A percentile compares a stretch with the other conserved stretches of the same genome.
phyloP scores from a whole-genome alignment of 2,888 invertebrate species.

The Drosophila incognita region DNA sequence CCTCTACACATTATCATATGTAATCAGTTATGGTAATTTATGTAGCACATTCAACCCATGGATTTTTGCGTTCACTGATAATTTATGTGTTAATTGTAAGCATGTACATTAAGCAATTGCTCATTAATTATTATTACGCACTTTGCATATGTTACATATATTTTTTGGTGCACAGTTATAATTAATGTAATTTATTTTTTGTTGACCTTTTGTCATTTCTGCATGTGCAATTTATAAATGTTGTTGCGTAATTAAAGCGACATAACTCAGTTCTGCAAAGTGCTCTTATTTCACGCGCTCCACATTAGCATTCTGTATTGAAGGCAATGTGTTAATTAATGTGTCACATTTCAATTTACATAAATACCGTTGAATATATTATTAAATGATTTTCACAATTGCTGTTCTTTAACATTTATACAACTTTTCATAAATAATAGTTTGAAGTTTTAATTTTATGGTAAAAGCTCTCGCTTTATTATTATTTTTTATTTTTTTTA shows the following conservation, averaged over 20 bases:
- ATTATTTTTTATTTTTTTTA: background rate
- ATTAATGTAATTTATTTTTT: conserved; percentile 34
- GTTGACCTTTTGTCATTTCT: too few relatives aligned
- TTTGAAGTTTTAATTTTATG: background rate
- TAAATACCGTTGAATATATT: conserved; percentile 12
- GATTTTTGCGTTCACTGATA: conserved; percentile 7
- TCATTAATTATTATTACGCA: conserved; percentile 53
- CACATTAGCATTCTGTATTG: conserved; percentile 7
- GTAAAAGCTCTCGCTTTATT: background rate
- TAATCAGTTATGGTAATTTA: conserved; percentile 12
- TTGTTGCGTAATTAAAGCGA: conserved; percentile 57
- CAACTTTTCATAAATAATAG: background rate
- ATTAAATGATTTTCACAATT: conserved; percentile 6
- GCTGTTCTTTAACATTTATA: background rate
- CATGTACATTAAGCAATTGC: conserved; percentile 49
- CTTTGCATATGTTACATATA: conserved; percentile 32
- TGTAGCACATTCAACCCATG: conserved; percentile 12
- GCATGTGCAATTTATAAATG: conserved; percentile 33
- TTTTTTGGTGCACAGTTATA: conserved; percentile 22
- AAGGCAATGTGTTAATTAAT: conserved; percentile 58
- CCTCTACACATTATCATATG: background rate
- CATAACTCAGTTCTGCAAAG: conserved; percentile 61
- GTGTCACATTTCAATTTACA: conserved; percentile 26
- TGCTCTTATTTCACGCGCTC: background rate
- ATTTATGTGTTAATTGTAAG: conserved; percentile 43